Evolutionary conservation across 2,888 invertebrate species (phyloP), one percentile per base, ranked within the genome.

Genomic region (Tenthredo amoena): DNA sequence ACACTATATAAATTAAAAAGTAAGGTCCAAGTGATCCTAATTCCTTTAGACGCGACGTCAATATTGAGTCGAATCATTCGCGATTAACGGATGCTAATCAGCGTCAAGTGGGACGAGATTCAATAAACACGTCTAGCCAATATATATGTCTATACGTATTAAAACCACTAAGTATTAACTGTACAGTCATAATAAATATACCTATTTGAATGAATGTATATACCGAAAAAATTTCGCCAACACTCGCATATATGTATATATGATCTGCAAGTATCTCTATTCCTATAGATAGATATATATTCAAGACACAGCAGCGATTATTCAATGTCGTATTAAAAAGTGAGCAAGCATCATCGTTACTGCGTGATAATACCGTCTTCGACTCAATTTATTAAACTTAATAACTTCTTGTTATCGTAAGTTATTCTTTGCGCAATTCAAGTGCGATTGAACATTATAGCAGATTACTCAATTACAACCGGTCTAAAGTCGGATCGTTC

Each of bases 1-100:
- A 71, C 34, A 34, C 21, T n/a, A n/a, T 0, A 34, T 37, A 2
- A 71, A 71, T 71, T 71, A 2, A n/a, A 37, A 71, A 71, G 26
- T 26, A 18, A 71, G 31, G 68, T 68, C 68, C 31, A 68, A 34
- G 40, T 74, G 74, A 72, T 76, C 76, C 43, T 74, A 76, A 76
- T 47, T 76, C 21, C 31, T 47, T 21, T 47, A 76, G 47, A 37
- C 76, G 43, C 15, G 26, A 76, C 43, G 40, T 26, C 76, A 76
- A 76, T 47, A 76, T 76, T 76, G 47, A 47, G 40, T 76, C 21
- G 10, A 76, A 71, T 10, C 47, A 31, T 76, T 76, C 3, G 15
- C 31, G 26, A 26, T 21, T 37, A 71, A 37, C 6, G 47, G 10
- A 76, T 47, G 26, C 10, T 76, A 76, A 76, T 71, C 18, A 71